Base-by-base conservation (phyloP, 1,140 invertebrate genomes). In the Platyura marginata region DNA sequence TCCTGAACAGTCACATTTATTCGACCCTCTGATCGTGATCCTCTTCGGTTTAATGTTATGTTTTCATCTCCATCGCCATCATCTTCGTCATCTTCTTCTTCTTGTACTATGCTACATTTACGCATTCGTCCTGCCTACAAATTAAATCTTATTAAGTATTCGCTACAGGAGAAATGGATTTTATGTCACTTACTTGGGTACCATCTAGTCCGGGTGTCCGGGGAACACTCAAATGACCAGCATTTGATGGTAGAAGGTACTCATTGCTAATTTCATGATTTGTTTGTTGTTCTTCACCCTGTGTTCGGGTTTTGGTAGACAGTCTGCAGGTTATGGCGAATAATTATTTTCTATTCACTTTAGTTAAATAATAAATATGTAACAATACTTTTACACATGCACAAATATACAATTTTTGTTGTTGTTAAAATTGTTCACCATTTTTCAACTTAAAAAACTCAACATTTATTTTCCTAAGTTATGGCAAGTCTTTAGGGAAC, bases 101-200 rank as follows among this genome's bases (percentile, higher is more conserved):
- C 85, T 49, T 78, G 77, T 6, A 89, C 86, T 49, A 90, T 88
- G 50, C 82, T 86, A 63, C 85, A 91, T 55, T 91, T 89, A 37
- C 85, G 69, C 23, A 73, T 74, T 38, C 84, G 49, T 21, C 60
- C 59, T 40, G 55, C 55, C 51, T 60, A 16, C 16, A n/a, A 19
- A 38, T 19, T 42, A 11, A 13, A 36, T 35, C n/a, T 16, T 35
- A 34, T 35, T 13, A 36, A 44, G 10, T 37, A 36, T 9, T n/a
- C 18, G 22, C 8, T 8, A 16, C 23, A 15, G 2, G 13, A 40
- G 3, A 20, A 8, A 23, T 11, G 21, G 15, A 8, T 40, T 22
- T 9, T 23, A 10, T 3, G 23, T 40, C 39, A 15, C 16, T 33
- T 32, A 32, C 29, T 15, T 33, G 19, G 9, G 16, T 15, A 23